Conservation (phyloP, 2,888 invertebrate species). For the Cephalotes varians region DNA sequence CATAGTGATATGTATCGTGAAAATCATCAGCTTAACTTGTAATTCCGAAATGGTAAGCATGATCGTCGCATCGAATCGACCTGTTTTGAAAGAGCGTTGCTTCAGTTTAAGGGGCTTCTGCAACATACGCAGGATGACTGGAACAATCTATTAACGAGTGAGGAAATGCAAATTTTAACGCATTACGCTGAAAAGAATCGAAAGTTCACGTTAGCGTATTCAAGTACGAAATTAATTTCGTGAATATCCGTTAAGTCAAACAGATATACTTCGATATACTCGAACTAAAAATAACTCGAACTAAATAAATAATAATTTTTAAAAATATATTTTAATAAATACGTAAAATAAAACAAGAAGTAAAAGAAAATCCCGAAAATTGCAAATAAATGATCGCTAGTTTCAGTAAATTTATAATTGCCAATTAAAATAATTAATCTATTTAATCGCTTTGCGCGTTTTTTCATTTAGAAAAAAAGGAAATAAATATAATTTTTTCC, state of each 20-base stretch:
- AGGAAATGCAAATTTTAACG: slow-evolving; percentile 33
- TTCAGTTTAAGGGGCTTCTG: slow-evolving; percentile 30
- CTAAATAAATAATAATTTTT: neutral
- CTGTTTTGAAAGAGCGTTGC: neutral
- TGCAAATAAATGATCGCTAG: neutral
- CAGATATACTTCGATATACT: too few species aligned
- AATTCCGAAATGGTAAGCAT: slow-evolving; percentile 14
- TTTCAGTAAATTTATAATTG: neutral
- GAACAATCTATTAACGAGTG: neutral
- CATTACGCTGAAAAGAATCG: slow-evolving; percentile 14
- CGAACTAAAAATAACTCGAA: too few species aligned
- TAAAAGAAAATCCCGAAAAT: neutral
- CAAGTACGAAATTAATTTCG: slow-evolving; percentile 29
- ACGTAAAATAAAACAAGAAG: neutral
- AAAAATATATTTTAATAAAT: neutral
- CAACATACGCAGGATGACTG: slow-evolving; percentile 8
- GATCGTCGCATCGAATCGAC: neutral
- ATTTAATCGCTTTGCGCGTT: neutral
- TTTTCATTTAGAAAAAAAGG: neutral
- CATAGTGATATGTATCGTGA: neutral
- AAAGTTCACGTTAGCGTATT: slow-evolving; percentile 18
- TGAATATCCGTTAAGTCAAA: too few species aligned
- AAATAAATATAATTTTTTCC: neutral
- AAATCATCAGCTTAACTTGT: neutral
- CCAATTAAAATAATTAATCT: neutral